These are phyloP conservation scores for Entosphenus tridentatus DNA, from an alignment of 2,113 vertebrate genomes.

Conservation along the genomic window DNA sequence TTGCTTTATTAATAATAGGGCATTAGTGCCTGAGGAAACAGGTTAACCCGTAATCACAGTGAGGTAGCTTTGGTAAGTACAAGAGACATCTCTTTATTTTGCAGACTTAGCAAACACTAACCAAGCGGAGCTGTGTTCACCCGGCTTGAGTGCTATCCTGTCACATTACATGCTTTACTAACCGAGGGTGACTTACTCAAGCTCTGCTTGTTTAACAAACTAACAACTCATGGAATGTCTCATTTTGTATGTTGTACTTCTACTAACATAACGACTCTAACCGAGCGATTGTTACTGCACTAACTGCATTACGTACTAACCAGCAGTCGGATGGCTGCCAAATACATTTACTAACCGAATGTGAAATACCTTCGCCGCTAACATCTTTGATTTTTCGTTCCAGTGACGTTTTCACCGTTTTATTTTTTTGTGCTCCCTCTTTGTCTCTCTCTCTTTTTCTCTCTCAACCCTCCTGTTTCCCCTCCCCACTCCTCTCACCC, in stretches of 20 bases:
- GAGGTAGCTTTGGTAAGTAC: too few relatives aligned
- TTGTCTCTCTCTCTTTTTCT: background rate
- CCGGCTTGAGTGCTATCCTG: too few relatives aligned
- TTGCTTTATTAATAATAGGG: too few relatives aligned
- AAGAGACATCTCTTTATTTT: too few relatives aligned
- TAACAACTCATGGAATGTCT: constrained; percentile 6
- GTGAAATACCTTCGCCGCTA: background rate
- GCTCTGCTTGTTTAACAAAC: background rate
- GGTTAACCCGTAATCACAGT: too few relatives aligned
- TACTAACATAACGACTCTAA: background rate
- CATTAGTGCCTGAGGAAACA: too few relatives aligned
- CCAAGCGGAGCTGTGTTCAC: too few relatives aligned
- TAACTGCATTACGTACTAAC: constrained; percentile 2
- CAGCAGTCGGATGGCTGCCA: background rate
- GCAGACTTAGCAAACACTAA: too few relatives aligned
- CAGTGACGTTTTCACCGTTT: background rate
- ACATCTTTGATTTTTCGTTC: background rate
- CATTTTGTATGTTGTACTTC: constrained; percentile 2
- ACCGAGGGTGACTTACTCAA: too few relatives aligned
- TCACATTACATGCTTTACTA: too few relatives aligned
- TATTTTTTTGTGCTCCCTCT: background rate
- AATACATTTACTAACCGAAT: background rate
- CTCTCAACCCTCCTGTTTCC: constrained; percentile 4
- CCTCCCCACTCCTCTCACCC: constrained; percentile 15
- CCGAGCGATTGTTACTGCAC: background rate